Base-by-base conservation (phyloP, 1,140 invertebrate genomes). In the Radopholus similis region DNA sequence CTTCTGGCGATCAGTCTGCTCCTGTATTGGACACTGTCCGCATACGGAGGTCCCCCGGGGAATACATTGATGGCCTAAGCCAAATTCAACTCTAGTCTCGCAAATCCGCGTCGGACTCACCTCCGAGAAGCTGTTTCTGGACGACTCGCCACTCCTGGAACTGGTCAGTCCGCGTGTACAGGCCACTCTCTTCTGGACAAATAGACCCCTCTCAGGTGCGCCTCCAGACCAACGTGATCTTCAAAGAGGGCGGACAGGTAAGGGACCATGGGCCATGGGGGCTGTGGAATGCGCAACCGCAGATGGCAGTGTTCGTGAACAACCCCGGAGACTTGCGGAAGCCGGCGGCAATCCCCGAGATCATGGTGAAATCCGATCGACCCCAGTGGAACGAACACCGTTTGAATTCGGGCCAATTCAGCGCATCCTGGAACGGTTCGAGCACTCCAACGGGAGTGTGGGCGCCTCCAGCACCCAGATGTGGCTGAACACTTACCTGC, bases 71-170 rank as follows among this genome's bases (percentile, higher is more conserved):
- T 9, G 26, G 42, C 21, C 69, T 74, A 23, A 60, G 62, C 30
- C 65, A 32, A 32, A 26, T 51, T 18, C 38, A n/a, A n/a, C 32
- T 34, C 51, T 35, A 66, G 66, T 70, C 15, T 51, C 44, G 13
- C 54, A 68, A 47, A 66, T 77, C 28, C 30, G 64, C 35, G 78
- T 81, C 28, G 78, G 78, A 2, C 34, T 81, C 9, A 71, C 77
- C 26, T 80, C 80, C 11, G 78, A 81, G 60, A 81, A 82, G 44
- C 73, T 81, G 6, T 81, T 81, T 63, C 64, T 82, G 5, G 78
- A 81, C 49, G 78, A 82, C 59, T 81, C 78, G 21, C 78, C 78
- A 4, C 68, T 81, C 21, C 73, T 80, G 9, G 75, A 80, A 58
- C 62, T 82, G 2, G 79, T 80, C 28, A 57, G 70, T 18, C 34